These are phyloP conservation scores for Danaus chrysippus DNA, from an alignment of 2,888 invertebrate genomes.

Conservation along the genomic window DNA sequence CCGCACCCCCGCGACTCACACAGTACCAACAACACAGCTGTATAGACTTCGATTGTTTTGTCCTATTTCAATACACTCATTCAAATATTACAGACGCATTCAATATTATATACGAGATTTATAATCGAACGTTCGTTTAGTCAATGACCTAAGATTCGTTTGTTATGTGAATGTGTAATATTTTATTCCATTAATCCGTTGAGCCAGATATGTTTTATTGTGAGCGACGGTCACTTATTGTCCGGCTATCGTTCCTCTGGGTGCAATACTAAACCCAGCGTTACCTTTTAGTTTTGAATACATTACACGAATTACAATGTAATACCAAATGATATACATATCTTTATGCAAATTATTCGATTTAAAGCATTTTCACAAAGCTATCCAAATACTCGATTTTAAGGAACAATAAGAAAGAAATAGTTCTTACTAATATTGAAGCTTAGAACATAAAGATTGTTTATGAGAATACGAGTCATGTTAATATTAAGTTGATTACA, in stretches of 20 bases:
- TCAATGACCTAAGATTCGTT: no score
- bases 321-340: slow-evolving; percentile 65
- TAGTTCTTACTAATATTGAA: no score
- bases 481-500: neutral
- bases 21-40: slow-evolving; percentile 36
- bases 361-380: no score
- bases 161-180: no score
- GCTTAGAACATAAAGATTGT: no score
- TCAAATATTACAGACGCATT: neutral
- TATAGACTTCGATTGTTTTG: slow-evolving; percentile 5
- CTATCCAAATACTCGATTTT: no score
- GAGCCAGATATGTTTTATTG: no score
- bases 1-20: slow-evolving; percentile 40
- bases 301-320: slow-evolving; percentile 66
- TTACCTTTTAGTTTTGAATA: slow-evolving; percentile 76
- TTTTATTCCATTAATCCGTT: no score
- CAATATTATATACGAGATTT: no score
- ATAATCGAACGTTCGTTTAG: no score
- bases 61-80: neutral
- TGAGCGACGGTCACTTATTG: slow-evolving; percentile 50
- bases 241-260: slow-evolving; percentile 58
- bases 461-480: no score
- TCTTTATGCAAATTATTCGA: slow-evolving; percentile 45
- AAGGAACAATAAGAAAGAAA: no score
- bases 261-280: slow-evolving; percentile 47